Percentiles rank a stretch among this genome's conserved stretches.
These are phyloP conservation scores for Calliopsis andreniformis DNA, from an alignment of 1,140 invertebrate species.

Conservation along the genomic window DNA sequence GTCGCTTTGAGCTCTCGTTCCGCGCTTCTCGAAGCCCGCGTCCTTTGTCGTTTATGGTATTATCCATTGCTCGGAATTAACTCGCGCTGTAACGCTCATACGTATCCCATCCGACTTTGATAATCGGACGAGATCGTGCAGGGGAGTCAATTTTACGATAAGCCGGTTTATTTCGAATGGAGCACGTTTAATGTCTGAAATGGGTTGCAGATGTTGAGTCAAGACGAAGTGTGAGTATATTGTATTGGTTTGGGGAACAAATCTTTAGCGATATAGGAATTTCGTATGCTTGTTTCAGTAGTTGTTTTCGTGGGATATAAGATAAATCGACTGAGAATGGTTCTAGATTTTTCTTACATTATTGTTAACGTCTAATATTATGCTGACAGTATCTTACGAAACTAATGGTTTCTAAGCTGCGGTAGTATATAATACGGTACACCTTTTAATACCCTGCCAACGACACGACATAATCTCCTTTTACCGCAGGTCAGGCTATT, in stretches of 20 bases:
- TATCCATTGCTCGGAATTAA: neutral
- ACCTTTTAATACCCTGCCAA: neutral
- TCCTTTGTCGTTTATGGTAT: slow-evolving; percentile 11
- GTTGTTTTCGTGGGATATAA: too few relatives aligned
- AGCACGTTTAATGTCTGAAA: neutral
- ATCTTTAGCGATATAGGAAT: too few relatives aligned
- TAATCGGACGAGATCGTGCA: neutral
- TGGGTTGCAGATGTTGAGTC: neutral
- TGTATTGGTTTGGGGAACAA: too few relatives aligned
- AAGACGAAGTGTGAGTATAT: too few relatives aligned
- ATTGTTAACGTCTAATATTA: too few relatives aligned
- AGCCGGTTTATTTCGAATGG: neutral
- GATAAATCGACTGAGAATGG: too few relatives aligned
- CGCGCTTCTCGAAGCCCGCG: neutral
- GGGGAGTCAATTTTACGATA: neutral
- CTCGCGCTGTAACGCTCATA: neutral
- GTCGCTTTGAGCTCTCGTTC: neutral
- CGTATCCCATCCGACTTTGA: neutral
- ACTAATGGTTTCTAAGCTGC: neutral
- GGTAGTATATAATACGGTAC: neutral
- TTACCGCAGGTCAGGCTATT: neutral
- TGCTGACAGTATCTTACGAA: neutral
- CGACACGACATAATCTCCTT: slow-evolving; percentile 5
- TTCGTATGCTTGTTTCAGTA: neutral
- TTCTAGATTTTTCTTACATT: too few relatives aligned